Base-by-base conservation (phyloP, 1,140 invertebrate genomes). In the Cydia fagiglandana region DNA sequence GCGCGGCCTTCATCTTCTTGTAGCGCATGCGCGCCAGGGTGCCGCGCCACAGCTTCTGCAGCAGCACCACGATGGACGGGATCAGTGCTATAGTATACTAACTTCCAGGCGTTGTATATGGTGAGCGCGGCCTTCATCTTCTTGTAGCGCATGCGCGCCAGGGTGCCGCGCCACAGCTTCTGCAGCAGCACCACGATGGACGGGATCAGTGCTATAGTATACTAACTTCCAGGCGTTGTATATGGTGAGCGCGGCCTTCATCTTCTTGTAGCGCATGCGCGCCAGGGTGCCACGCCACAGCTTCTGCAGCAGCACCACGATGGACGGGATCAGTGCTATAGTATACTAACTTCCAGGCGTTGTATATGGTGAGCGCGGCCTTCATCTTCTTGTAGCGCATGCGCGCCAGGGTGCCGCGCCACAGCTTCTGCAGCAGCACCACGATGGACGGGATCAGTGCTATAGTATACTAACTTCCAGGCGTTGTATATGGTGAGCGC, bases 41-140 rank as follows among this genome's bases (percentile, higher is more conserved):
- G 74, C 98, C 98, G 80, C 98, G 94, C 95, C 97, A 98, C 90
- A 97, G 96, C 93, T 99, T 99, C 94, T 99, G 98, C 75, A 99
- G 93, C 78, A 99, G 94, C 10, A 97, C 95, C 38, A 98, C 97
- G 81, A 99, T 98, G 56, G 96, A 95, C 0, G 98, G 98, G 68
- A n/a, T 34, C 30, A 30, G 30, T 30, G 30, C 30, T 3, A 30
- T 30, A 30, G 30, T n/a, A 74, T 45, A 87, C 88, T 84, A 7
- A 93, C 93, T 88, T 94, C 93, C 98, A 99, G n/a, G 96, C 94
- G 53, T 95, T 93, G 90, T 97, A 96, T 82, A 99, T 99, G 47
- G 93, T 84, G 64, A 97, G 91, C 0, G 97, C 96, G 0, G 99
- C 98, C 88, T 96, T 95, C 95, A 99, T 96, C 88, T 96, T 96